Percentiles rank a stretch among this genome's conserved stretches.
Evolutionary conservation across 2,888 invertebrate genomes (phyloP).

Genomic region (Hetaerina titia): DNA sequence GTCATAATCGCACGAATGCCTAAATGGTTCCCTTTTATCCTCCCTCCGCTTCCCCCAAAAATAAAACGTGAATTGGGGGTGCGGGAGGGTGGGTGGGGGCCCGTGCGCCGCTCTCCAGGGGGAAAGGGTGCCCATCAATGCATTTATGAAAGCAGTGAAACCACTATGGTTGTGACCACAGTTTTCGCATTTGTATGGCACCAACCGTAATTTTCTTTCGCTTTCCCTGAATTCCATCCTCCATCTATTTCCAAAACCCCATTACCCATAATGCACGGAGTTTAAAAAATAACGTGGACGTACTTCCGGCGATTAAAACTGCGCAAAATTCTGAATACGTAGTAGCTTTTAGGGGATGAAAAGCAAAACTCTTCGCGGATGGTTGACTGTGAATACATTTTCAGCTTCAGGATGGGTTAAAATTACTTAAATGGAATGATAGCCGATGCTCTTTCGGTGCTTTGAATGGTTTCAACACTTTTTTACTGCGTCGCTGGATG

Average conservation of each 20-base stretch:
- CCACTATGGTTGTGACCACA: conserved; percentile 54
- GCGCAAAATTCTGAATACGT: conserved; percentile 61
- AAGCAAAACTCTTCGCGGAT: conserved; percentile 41
- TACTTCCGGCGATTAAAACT: conserved; percentile 65
- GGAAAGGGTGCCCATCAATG: not conserved
- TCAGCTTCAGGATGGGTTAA: not conserved
- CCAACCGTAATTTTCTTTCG: conserved; percentile 48
- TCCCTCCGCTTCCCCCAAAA: not conserved
- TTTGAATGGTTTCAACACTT: not conserved
- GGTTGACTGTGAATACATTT: conserved; percentile 44
- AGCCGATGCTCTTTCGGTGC: not conserved
- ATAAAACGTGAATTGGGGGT: conserved; percentile 33
- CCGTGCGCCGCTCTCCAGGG: not conserved
- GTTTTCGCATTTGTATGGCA: conserved; percentile 49
- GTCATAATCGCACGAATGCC: conserved; percentile 42
- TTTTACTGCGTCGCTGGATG: not conserved
- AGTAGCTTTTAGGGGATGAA: conserved; percentile 34
- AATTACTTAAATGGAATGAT: conserved; percentile 35
- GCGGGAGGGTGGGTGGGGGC: not conserved
- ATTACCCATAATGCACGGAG: conserved; percentile 49
- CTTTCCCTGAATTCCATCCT: conserved; percentile 24
- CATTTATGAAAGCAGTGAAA: conserved; percentile 54
- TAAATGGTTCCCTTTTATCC: conserved; percentile 35
- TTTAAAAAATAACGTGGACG: not conserved
- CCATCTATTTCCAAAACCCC: conserved; percentile 55